Percentiles rank a stretch among this genome's conserved stretches.
These are phyloP conservation scores for Drosophila burlai DNA, from an alignment of 1,140 invertebrate species.

Conservation along the genomic window DNA sequence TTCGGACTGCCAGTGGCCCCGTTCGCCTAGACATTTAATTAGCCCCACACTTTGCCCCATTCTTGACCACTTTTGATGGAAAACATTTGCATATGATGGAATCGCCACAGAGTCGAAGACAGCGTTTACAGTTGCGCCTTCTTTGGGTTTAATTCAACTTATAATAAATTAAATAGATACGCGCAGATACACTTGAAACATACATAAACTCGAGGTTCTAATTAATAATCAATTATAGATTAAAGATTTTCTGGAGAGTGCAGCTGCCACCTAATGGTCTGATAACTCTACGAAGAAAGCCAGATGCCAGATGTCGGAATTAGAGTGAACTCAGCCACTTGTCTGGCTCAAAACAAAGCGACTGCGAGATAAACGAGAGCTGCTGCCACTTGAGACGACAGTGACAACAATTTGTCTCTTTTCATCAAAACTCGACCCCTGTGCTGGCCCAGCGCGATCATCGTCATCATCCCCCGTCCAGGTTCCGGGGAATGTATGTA, in stretches of 20 bases:
- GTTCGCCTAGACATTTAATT: constrained; percentile 39
- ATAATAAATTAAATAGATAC: background rate
- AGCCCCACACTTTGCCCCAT: constrained; percentile 20
- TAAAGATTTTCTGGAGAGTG: background rate
- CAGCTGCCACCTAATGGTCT: background rate
- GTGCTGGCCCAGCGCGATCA: constrained; percentile 35
- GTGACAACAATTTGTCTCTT: constrained; percentile 68
- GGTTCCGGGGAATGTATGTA: constrained; percentile 46
- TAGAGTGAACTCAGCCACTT: constrained; percentile 10
- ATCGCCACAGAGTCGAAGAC: constrained; percentile 1
- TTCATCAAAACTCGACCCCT: constrained; percentile 48
- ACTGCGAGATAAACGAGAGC: constrained; percentile 21
- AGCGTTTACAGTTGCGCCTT: background rate
- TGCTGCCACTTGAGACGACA: constrained; percentile 64
- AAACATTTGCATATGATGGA: constrained; percentile 36
- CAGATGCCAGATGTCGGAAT: constrained; percentile 5
- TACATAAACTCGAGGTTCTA: background rate
- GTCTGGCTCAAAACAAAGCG: constrained; percentile 10
- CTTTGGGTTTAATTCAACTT: background rate
- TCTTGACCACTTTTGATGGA: constrained; percentile 39
- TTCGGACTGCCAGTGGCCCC: constrained; percentile 18
- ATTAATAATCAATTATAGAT: background rate
- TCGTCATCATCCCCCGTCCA: constrained; percentile 1
- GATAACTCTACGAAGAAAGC: constrained; percentile 4
- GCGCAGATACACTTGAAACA: background rate